phyloP scores from a whole-genome alignment of 2,888 invertebrate species.

The Acrobasis repandana region DNA sequence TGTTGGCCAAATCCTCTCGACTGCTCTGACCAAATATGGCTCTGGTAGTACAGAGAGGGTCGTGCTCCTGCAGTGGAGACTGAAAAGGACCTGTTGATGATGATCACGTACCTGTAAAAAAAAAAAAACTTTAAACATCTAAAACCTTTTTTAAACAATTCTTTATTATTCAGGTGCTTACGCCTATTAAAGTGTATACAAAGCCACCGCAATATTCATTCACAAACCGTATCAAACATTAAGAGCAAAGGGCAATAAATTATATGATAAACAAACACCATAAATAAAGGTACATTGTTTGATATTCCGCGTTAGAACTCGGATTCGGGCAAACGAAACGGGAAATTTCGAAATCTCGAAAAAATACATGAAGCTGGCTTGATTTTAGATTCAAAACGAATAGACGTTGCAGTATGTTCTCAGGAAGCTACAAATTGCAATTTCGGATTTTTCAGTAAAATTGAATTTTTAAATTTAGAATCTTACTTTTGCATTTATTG shows the following conservation, averaged over 20 bases:
- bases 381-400: slow-evolving; percentile 4
- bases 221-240: slow-evolving; percentile 11
- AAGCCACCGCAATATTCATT: slow-evolving; percentile 8
- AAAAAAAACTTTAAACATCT: not conserved
- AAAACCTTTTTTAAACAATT: not conserved
- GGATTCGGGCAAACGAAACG: not conserved
- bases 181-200: slow-evolving; percentile 5
- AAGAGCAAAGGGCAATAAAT: slow-evolving; percentile 2
- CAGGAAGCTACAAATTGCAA: slow-evolving; percentile 1
- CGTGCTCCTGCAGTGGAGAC: no score
- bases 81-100: no score
- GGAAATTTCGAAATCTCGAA: not conserved
- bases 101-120: no score
- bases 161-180: not conserved
- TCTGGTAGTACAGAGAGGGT: no score
- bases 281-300: slow-evolving; percentile 13
- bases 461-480: slow-evolving; percentile 4
- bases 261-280: slow-evolving; percentile 3
- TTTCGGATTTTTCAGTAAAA: not conserved
- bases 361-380: not conserved
- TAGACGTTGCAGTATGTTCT: slow-evolving; percentile 1
- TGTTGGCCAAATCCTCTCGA: no score
- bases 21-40: no score
- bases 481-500: not conserved
- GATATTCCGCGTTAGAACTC: slow-evolving; percentile 1